phyloP scores from a whole-genome alignment of 1,140 invertebrate species.

The Stratiolaelaps scimitus region DNA sequence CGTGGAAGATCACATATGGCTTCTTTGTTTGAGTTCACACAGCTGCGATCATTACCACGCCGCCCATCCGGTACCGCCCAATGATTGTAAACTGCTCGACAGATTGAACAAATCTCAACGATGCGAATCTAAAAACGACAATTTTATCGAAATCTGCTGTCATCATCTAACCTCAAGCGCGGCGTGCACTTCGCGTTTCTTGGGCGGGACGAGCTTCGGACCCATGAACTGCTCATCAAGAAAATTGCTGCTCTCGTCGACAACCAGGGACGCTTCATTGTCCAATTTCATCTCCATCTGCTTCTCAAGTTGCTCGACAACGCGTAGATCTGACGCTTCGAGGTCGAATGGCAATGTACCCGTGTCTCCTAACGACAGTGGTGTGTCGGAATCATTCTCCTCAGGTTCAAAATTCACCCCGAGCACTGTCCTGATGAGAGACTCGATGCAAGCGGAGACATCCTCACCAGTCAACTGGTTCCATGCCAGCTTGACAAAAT shows the following conservation, averaged over 20 bases:
- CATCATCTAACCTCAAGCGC: conserved; percentile 21
- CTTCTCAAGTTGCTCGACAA: conserved; percentile 6
- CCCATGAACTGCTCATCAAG: conserved; percentile 19
- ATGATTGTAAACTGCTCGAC: too few relatives aligned
- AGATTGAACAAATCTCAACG: too few relatives aligned
- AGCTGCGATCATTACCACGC: too few relatives aligned
- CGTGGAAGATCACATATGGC: too few relatives aligned
- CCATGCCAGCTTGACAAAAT: conserved; percentile 21
- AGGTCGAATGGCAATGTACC: conserved; percentile 15
- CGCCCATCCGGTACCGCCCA: too few relatives aligned
- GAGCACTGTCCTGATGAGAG: conserved; percentile 12
- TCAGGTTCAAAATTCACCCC: conserved; percentile 10
- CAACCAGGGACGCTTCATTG: not conserved
- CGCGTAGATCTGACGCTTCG: not conserved
- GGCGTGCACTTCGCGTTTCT: not conserved
- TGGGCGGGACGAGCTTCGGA: not conserved
- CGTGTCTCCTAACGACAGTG: not conserved
- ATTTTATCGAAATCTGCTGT: too few relatives aligned
- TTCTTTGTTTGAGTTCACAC: too few relatives aligned
- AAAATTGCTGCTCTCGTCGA: not conserved
- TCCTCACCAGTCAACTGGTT: not conserved
- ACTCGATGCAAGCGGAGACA: not conserved
- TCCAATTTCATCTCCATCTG: conserved; percentile 23
- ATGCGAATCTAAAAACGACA: too few relatives aligned
- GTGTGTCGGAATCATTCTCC: not conserved